Percentiles rank a stretch among this genome's conserved stretches.
Conservation (phyloP, 2,797 vertebrate genomes). For the Lycodopsis pacificus region DNA sequence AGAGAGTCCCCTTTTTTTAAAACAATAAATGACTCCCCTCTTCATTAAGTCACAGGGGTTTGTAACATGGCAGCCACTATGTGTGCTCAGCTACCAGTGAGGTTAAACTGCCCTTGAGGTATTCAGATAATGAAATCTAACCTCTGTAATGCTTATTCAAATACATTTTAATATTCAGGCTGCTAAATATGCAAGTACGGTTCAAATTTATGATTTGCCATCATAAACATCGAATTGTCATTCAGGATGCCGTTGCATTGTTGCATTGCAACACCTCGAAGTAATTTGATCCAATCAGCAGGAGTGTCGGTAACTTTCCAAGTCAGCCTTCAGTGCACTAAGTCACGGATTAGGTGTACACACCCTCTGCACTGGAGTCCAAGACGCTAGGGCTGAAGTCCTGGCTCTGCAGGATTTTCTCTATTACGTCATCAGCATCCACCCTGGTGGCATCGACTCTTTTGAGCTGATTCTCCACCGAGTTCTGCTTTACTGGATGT, state of each 20-base stretch:
- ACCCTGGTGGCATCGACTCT: constrained; percentile 95
- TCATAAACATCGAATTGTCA: background rate
- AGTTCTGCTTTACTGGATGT: constrained; percentile 92
- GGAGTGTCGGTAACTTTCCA: constrained; percentile 42
- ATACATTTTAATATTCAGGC: background rate
- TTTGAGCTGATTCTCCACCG: constrained; percentile 93
- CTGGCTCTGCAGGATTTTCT: constrained; percentile 96
- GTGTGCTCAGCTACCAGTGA: constrained; percentile 21
- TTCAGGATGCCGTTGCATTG: constrained; percentile 20
- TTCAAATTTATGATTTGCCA: background rate
- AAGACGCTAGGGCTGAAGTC: constrained; percentile 91
- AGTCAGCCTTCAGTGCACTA: constrained; percentile 3
- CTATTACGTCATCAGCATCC: constrained; percentile 94
- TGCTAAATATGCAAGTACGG: background rate
- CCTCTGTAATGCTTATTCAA: constrained; percentile 14
- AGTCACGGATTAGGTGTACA: constrained; percentile 50
- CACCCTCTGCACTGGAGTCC: constrained; percentile 96
- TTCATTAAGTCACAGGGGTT: background rate
- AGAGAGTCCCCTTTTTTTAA: background rate
- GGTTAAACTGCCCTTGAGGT: constrained; percentile 35
- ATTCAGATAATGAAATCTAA: constrained; percentile 12
- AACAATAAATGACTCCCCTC: constrained; percentile 5
- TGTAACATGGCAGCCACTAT: constrained; percentile 13
- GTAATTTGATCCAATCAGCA: constrained; percentile 56
- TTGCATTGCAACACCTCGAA: constrained; percentile 36